Base-by-base conservation (phyloP, 2,888 invertebrate genomes). In the Ectobius pallidus region DNA sequence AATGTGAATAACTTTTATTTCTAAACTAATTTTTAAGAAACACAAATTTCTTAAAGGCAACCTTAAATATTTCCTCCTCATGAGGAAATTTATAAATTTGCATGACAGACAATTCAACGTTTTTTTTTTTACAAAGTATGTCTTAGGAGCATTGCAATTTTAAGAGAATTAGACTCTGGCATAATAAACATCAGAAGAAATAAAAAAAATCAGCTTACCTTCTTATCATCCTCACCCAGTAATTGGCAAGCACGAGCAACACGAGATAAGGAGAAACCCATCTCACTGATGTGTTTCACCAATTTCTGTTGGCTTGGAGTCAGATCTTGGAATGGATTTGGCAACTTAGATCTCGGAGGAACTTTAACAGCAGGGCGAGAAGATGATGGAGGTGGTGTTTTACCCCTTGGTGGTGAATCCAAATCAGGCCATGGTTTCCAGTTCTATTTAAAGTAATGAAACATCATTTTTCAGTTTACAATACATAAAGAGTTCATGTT, bases 201-300 rank as follows among this genome's bases (percentile, higher is more conserved):
- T 34, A 7, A 34, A 34, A 34, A 34, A 6, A 34, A n/a, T 58
- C 49, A n/a, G n/a, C 81, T 83, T 82, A 93, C 94, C 89, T 93
- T 94, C 83, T 94, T 95, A 83, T 95, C 93, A 85, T 94, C 91
- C 81, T 86, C 87, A 73, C 95, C 95, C 76, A 94, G 85, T 67
- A 90, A 85, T 77, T 90, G 88, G 77, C 92, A 92, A n/a, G 93
- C 92, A 78, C 94, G 88, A 4, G 92, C 91, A 20, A 94, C 94
- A 81, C 94, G 88, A 73, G 91, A 88, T 69, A 92, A 81, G 0
- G 94, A 91, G 81, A 97, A 97, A 1, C 97, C 97, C 96, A 97
- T 97, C 74, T 90, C 88, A 79, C 90, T 90, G 73, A 96, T 90
- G 76, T 90, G 90, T 79, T 88, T 87, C 69, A 92, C 93, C 79